Conservation (phyloP, 2,888 invertebrate genomes). For the Ectemnius continuus region DNA sequence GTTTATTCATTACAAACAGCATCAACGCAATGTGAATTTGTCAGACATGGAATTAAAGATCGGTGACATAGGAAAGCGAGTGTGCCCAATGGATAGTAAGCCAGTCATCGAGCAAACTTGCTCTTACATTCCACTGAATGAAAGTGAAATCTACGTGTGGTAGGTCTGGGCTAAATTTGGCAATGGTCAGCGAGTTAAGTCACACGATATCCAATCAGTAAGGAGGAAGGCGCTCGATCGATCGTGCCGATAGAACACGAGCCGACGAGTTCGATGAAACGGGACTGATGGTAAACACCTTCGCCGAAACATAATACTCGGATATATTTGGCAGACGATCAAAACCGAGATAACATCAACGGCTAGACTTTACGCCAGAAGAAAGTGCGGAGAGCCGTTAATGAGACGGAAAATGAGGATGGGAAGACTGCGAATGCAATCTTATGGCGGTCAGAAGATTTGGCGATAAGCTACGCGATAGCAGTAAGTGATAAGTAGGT, state of each 20-base stretch:
- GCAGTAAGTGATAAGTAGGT: background rate
- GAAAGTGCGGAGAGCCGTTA: background rate
- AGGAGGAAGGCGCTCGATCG: slow-evolving; percentile 16
- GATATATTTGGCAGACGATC: slow-evolving; percentile 15
- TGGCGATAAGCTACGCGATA: slow-evolving; percentile 3
- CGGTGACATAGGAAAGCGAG: no score
- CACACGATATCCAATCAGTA: slow-evolving; percentile 31
- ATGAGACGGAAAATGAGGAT: background rate
- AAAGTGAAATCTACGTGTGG: slow-evolving; percentile 2
- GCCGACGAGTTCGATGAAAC: slow-evolving; percentile 10
- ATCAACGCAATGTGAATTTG: no score
- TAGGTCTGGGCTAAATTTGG: slow-evolving; percentile 10
- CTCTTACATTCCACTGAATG: background rate
- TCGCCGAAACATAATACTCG: slow-evolving; percentile 29
- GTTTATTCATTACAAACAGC: no score
- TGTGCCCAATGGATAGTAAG: no score
- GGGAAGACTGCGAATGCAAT: background rate
- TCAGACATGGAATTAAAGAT: no score
- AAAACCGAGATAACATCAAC: background rate
- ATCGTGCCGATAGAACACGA: slow-evolving; percentile 24
- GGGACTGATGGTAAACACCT: slow-evolving; percentile 14
- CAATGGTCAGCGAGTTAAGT: slow-evolving; percentile 1
- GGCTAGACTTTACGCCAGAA: background rate
- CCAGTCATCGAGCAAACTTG: background rate
- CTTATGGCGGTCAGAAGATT: background rate